phyloP scores from a whole-genome alignment of 2,888 invertebrate species.

The Eueremaeus valkanovi region DNA sequence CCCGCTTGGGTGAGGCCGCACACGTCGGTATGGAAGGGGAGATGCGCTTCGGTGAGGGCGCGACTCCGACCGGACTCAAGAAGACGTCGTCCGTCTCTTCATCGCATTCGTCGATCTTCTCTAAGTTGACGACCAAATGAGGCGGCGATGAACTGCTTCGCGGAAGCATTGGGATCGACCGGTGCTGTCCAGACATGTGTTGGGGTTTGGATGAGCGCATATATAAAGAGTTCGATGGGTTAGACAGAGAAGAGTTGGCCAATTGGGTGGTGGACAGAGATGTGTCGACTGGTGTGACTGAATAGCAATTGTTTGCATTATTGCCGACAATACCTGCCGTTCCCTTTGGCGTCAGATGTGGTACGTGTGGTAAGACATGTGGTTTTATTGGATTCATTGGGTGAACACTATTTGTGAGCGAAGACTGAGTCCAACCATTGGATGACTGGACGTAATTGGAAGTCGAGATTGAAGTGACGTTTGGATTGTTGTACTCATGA shows the following conservation, averaged over 20 bases:
- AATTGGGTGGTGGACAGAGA: neutral
- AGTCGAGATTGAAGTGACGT: slow-evolving; percentile 13
- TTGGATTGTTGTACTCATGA: slow-evolving; percentile 30
- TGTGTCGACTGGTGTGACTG: neutral
- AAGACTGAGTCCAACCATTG: slow-evolving; percentile 14
- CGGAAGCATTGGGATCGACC: neutral
- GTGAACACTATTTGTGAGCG: slow-evolving; percentile 22
- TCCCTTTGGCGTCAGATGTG: slow-evolving; percentile 11
- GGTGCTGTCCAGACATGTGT: neutral
- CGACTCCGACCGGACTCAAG: slow-evolving; percentile 61
- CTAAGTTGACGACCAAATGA: slow-evolving; percentile 29
- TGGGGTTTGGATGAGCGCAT: neutral
- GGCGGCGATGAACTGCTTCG: slow-evolving; percentile 32
- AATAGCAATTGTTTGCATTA: neutral
- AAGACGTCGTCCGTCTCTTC: slow-evolving; percentile 70
- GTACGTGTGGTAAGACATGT: slow-evolving; percentile 8
- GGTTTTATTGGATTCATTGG: neutral
- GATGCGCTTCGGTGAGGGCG: slow-evolving; percentile 37
- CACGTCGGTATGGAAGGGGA: neutral
- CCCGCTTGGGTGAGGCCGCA: neutral
- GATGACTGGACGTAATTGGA: slow-evolving; percentile 21
- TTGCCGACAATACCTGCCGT: neutral
- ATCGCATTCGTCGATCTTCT: slow-evolving; percentile 52
- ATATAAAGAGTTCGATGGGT: neutral
- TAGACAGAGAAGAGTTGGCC: neutral